Conservation (phyloP, 2,113 vertebrate genomes). For the Macquaria australasica region DNA sequence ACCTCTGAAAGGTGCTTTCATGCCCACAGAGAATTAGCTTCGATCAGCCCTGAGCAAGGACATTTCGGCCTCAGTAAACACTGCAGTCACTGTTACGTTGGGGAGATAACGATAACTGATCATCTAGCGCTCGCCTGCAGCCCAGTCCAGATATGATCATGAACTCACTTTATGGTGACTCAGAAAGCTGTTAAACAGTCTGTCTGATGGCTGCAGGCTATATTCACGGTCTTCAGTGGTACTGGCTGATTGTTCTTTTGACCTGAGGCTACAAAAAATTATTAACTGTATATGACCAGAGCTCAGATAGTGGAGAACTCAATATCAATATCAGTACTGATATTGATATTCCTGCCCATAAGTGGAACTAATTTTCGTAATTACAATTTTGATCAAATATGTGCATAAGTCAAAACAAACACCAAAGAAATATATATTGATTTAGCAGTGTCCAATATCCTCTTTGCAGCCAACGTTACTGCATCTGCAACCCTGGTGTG, state of each 20-base stretch:
- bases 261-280: slow-evolving; percentile 6
- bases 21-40: slow-evolving; percentile 58
- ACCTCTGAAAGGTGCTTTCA: slow-evolving; percentile 42
- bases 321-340: slow-evolving; percentile 10
- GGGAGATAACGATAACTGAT: slow-evolving; percentile 46
- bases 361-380: background rate
- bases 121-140: slow-evolving; percentile 33
- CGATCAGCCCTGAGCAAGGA: slow-evolving; percentile 48
- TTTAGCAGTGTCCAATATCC: background rate
- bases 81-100: slow-evolving; percentile 9
- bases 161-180: slow-evolving; percentile 34
- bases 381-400: background rate
- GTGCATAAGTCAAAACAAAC: background rate
- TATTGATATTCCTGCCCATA: background rate
- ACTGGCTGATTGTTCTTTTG: slow-evolving; percentile 18
- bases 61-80: slow-evolving; percentile 55
- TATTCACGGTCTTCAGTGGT: background rate
- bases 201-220: slow-evolving; percentile 14
- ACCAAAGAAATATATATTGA: background rate
- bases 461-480: slow-evolving; percentile 92
- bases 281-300: slow-evolving; percentile 8
- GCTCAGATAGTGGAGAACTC: background rate
- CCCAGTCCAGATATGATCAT: slow-evolving; percentile 44
- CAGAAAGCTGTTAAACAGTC: slow-evolving; percentile 1
- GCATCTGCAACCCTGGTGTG: slow-evolving; percentile 97